Evolutionary conservation across 2,113 vertebrate genomes (phyloP), one percentile per base, ranked within the genome.

Genomic region (Erinaceus europaeus): DNA sequence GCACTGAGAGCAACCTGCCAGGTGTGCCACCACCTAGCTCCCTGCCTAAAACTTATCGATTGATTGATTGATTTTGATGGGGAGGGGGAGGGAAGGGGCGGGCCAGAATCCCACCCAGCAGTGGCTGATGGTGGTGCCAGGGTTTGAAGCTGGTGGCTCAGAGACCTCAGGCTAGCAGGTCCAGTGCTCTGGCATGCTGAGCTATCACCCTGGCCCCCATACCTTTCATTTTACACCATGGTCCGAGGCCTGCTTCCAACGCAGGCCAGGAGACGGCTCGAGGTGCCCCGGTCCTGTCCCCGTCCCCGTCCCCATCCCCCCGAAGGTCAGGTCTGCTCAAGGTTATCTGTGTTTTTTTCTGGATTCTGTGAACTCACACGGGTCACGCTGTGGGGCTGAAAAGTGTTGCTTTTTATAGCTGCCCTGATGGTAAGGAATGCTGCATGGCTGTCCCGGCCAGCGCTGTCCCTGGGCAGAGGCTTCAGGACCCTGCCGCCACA

Each of bases 341-440:
- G 97, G 97, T 98, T 98, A 98, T 98, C 97, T 97, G 92, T 96
- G 95, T 95, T 96, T 97, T 96, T 96, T 94, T 76, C 95, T 96
- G 68, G 96, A 97, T 97, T 97, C 97, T 97, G 97, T 97, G 97
- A 98, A 97, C 96, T 98, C 96, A 91, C 96, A 95, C 96, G 95
- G 97, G 98, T 98, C 97, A 97, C 97, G 97, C 97, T 97, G 96
- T 92, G 91, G 95, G 96, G 95, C 97, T 96, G 97, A 97, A 96
- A 97, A 98, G 97, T 97, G 97, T 95, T 98, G 97, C 97, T 98
- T 98, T 98, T 98, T 98, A 98, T 97, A 98, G 97, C 97, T 85
- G 96, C 96, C 88, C 96, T 95, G 96, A 95, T 93, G 97, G 97
- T 94, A 95, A 97, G 97, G 97, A 97, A 97, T 97, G 96, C 94